phyloP scores from a whole-genome alignment of 92 coral and sea anemone species.

The Palythoa caribaeorum region DNA sequence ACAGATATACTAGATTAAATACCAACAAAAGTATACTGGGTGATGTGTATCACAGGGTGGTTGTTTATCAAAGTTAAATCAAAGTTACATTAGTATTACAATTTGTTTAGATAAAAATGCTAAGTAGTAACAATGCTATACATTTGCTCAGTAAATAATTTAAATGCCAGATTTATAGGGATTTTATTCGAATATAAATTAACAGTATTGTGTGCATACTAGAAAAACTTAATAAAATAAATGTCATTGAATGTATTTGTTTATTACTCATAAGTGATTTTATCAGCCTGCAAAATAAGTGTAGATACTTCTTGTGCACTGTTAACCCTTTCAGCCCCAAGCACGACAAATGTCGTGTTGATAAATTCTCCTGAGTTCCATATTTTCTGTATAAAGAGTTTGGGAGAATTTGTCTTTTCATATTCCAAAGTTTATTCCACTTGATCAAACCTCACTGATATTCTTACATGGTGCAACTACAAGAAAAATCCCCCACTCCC shows the following conservation, averaged over 20 bases:
- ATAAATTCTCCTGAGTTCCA: no score
- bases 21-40: conserved; percentile 8
- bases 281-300: not conserved
- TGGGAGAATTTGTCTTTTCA: no score
- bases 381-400: no score
- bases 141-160: conserved; percentile 5
- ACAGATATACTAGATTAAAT: conserved; percentile 5
- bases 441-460: conserved; percentile 7
- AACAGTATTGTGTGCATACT: conserved; percentile 7
- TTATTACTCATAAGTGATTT: not conserved
- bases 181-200: not conserved
- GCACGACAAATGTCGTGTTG: no score
- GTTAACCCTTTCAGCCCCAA: no score
- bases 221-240: conserved; percentile 3
- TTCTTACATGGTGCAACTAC: conserved; percentile 8
- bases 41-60: conserved; percentile 19
- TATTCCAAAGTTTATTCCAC: conserved; percentile 7
- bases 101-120: conserved; percentile 5
- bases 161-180: conserved; percentile 4
- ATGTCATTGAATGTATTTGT: conserved; percentile 1
- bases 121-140: conserved; percentile 6
- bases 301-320: conserved; percentile 8
- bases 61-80: conserved; percentile 1
- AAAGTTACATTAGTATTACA: conserved; percentile 5
- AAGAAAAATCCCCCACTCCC: conserved; percentile 10